Evolutionary conservation across 2,113 vertebrate genomes (phyloP), one percentile per base, ranked within the genome.

Genomic region (Turdus rufiventris): DNA sequence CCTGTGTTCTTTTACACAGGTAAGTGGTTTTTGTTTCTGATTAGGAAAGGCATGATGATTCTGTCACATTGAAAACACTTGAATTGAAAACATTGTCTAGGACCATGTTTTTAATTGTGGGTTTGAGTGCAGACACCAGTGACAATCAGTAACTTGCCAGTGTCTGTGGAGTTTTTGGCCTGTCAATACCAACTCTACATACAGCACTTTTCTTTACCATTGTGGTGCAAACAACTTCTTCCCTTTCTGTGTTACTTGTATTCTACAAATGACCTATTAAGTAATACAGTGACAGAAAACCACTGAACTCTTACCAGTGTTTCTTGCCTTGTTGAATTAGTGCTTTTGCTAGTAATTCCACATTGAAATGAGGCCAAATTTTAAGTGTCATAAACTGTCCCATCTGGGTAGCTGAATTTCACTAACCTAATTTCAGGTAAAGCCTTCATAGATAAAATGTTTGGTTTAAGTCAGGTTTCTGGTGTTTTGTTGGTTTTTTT

Each of bases 81-180:
- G 12, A 29, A 38, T n/a, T 70, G 25, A 28, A 65, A 76, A 33
- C 3, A 1, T 25, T 50, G 25, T 13, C 14, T 74, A 26, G 84
- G 86, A 87, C 1, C 1, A 1, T 47, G 11, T 8, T 57, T 61
- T 43, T 29, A 51, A 72, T 5, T 31, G 20, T 54, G 33, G 7
- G 4, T 94, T 86, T 72, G n/a, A 47, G 31, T 48, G 31, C 60
- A 83, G 42, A 26, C 53, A 60, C 0, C 0, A 0, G 2, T 20
- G 53, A 10, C 40, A 51, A 3, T 42, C 28, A 76, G 6, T 47
- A 73, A 23, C 50, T 58, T 89, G 29, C 8, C 10, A 38, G 42
- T n/a, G 19, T 24, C 76, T 58, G 8, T 45, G 38, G 29, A 31
- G 23, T 33, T 79, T 85, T 42, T 85, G 51, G 11, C 29, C 16